Percentiles rank a stretch among this genome's conserved stretches.
Conservation (phyloP, 1,140 invertebrate species). For the Zaprionus nigranus region DNA sequence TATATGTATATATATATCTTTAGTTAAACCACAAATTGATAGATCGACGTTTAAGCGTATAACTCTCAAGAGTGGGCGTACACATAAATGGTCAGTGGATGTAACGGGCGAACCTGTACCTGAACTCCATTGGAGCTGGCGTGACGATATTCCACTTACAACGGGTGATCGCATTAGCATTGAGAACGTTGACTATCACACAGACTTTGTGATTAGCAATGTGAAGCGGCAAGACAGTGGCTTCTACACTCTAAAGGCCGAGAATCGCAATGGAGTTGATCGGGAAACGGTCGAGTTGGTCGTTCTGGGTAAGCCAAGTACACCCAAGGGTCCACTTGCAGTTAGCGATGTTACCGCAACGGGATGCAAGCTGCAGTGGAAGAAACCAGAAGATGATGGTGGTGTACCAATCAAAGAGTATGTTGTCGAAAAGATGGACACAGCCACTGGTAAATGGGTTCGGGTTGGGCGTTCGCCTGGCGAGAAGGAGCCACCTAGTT, state of each 20-base stretch:
- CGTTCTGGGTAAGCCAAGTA: slow-evolving; percentile 93
- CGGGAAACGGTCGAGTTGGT: slow-evolving; percentile 95
- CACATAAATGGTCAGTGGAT: slow-evolving; percentile 96
- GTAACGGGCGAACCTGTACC: slow-evolving; percentile 95
- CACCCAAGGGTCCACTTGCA: slow-evolving; percentile 95
- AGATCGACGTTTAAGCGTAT: slow-evolving; percentile 94
- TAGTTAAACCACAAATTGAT: slow-evolving; percentile 97
- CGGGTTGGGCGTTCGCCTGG: slow-evolving; percentile 90
- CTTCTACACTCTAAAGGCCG: slow-evolving; percentile 94
- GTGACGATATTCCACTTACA: slow-evolving; percentile 92
- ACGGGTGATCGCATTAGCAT: slow-evolving; percentile 94
- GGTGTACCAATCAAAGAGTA: slow-evolving; percentile 97
- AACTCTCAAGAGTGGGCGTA: slow-evolving; percentile 95
- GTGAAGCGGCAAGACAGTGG: slow-evolving; percentile 95
- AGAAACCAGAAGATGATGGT: slow-evolving; percentile 96
- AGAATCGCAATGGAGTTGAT: slow-evolving; percentile 96
- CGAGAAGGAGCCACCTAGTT: slow-evolving; percentile 90
- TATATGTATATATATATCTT: slow-evolving; percentile 26
- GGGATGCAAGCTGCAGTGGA: slow-evolving; percentile 94
- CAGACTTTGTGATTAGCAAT: slow-evolving; percentile 93
- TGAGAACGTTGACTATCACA: slow-evolving; percentile 96
- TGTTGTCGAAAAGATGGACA: slow-evolving; percentile 97
- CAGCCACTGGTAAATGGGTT: slow-evolving; percentile 95
- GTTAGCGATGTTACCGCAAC: slow-evolving; percentile 94
- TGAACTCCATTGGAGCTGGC: slow-evolving; percentile 93